A percentile compares a stretch with the other conserved stretches of the same genome.
Evolutionary conservation across 2,888 invertebrate genomes (phyloP).

Genomic region (Epirrita christyi): DNA sequence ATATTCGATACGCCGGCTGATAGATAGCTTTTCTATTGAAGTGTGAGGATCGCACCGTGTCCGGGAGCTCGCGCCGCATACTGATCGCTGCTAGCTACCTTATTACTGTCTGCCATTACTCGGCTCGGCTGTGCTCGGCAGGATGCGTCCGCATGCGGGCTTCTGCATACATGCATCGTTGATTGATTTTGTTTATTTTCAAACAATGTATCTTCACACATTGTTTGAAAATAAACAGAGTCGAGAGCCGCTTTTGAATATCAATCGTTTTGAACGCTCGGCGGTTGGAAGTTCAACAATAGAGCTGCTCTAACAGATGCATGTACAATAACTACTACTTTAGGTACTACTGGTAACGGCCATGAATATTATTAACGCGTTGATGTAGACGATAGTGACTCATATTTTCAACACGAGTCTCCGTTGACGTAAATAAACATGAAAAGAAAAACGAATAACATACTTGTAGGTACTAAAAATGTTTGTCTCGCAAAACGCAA

Average conservation of each 20-base stretch:
- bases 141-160: conserved; percentile 62
- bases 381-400: conserved; percentile 11
- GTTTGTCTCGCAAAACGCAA: conserved; percentile 6
- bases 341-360: conserved; percentile 14
- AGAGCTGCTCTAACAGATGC: conserved; percentile 15
- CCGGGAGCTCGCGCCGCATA: conserved; percentile 70
- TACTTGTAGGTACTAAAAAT: not conserved
- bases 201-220: conserved; percentile 52
- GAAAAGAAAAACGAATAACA: not conserved
- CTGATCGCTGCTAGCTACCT: conserved; percentile 53
- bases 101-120: conserved; percentile 19
- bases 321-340: conserved; percentile 9
- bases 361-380: conserved; percentile 23
- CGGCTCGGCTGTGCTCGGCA: conserved; percentile 49
- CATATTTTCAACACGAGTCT: conserved; percentile 10
- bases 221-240: conserved; percentile 55
- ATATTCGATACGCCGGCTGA: conserved; percentile 76
- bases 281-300: conserved; percentile 28
- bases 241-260: conserved; percentile 50
- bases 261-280: conserved; percentile 42
- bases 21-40: conserved; percentile 76
- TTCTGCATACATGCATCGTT: conserved; percentile 58
- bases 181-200: conserved; percentile 56
- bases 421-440: conserved; percentile 3
- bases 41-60: conserved; percentile 64